These are phyloP conservation scores for Cylloceria caligata DNA, from an alignment of 2,888 invertebrate genomes.

Conservation along the genomic window DNA sequence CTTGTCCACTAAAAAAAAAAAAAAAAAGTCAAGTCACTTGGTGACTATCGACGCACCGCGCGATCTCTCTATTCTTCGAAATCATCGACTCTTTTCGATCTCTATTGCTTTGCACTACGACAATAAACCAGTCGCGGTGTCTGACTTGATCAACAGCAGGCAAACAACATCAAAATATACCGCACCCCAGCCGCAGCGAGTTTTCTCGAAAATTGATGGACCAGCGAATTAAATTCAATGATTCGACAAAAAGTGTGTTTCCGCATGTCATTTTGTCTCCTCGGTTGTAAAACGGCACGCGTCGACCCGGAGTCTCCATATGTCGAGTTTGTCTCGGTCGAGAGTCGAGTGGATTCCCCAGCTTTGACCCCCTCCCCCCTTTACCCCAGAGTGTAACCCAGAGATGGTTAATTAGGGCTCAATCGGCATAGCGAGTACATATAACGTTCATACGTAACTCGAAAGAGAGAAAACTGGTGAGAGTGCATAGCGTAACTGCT, in stretches of 20 bases:
- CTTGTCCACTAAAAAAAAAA: not conserved
- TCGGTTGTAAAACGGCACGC: conserved; percentile 31
- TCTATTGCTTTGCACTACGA: not conserved
- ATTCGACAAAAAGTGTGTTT: conserved; percentile 61
- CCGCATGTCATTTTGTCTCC: conserved; percentile 30
- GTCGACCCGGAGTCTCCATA: conserved; percentile 37
- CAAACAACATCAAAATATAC: not conserved
- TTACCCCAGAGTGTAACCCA: conserved; percentile 21
- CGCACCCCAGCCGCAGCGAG: conserved; percentile 25
- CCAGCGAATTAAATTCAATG: conserved; percentile 67
- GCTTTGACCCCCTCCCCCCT: conserved; percentile 31
- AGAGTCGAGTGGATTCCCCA: not conserved
- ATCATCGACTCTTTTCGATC: not conserved
- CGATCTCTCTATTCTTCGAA: not conserved
- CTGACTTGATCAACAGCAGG: not conserved
- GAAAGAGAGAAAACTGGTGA: conserved; percentile 1
- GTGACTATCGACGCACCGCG: not conserved
- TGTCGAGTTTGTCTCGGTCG: conserved; percentile 24
- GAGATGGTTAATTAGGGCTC: conserved; percentile 58
- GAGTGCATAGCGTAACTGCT: conserved; percentile 9
- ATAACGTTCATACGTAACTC: conserved; percentile 1
- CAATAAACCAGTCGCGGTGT: not conserved
- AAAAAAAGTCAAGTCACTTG: not conserved
- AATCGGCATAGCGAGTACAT: conserved; percentile 45
- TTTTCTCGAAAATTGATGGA: conserved; percentile 66